These are phyloP conservation scores for Drosophila hamatofila DNA, from an alignment of 2,888 invertebrate genomes.

Conservation along the genomic window DNA sequence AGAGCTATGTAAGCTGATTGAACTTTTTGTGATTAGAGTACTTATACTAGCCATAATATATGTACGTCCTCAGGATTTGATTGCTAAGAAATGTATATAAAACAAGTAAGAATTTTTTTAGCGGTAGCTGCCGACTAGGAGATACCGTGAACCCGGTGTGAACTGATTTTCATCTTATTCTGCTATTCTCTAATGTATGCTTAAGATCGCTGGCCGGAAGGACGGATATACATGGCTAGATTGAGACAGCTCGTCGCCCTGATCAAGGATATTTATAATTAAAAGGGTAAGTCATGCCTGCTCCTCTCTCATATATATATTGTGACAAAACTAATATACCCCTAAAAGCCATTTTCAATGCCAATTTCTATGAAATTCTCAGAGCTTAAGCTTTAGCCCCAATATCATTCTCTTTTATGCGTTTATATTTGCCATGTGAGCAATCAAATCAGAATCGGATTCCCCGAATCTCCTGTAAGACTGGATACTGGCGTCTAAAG, in stretches of 20 bases:
- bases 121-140: background rate
- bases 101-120: background rate
- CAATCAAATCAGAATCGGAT: background rate
- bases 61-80: background rate
- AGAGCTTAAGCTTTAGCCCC: background rate
- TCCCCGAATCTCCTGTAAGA: background rate
- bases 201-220: no score
- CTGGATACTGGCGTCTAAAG: no score
- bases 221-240: no score
- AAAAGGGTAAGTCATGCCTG: no score
- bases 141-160: background rate
- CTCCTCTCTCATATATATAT: background rate
- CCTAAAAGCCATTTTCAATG: background rate
- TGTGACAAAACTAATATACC: background rate
- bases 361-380: background rate
- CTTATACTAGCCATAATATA: background rate
- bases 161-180: background rate
- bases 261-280: no score
- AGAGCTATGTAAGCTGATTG: background rate
- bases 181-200: background rate
- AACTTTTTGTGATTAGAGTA: background rate
- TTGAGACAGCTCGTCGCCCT: no score
- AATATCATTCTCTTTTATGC: background rate
- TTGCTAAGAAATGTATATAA: background rate
- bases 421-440: background rate